Conservation (phyloP, 2,113 vertebrate genomes). For the Notarius quadriscutis region DNA sequence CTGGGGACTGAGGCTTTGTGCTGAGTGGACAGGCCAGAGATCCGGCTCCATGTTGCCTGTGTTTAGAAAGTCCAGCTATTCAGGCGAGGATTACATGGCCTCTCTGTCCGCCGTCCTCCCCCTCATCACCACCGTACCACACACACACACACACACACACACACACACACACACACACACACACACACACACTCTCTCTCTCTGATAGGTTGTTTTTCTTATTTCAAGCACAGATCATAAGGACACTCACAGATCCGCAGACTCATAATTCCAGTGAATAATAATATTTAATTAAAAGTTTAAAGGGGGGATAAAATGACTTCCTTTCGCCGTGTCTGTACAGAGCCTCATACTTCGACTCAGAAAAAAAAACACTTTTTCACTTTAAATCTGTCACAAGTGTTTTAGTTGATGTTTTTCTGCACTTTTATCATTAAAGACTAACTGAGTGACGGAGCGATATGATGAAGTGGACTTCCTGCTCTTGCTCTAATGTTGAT, state of each 20-base stretch:
- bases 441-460: no score
- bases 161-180: not conserved
- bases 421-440: not conserved
- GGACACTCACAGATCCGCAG: not conserved
- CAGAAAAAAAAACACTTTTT: not conserved
- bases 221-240: not conserved
- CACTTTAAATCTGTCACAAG: not conserved
- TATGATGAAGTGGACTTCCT: not conserved
- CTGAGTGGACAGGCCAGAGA: conserved; percentile 72
- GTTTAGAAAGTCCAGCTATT: conserved; percentile 67
- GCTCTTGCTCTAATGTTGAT: not conserved
- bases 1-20: conserved; percentile 69
- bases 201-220: not conserved
- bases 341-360: not conserved
- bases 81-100: conserved; percentile 59
- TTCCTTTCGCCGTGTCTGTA: not conserved
- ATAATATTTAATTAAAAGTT: not conserved
- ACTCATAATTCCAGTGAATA: not conserved
- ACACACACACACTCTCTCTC: not conserved
- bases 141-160: not conserved
- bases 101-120: conserved; percentile 42
- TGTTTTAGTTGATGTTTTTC: not conserved
- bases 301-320: not conserved
- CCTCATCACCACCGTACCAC: conserved; percentile 14
- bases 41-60: conserved; percentile 66